Evolutionary conservation across 1,140 invertebrate genomes (phyloP).

Genomic region (Pomacea maculata): DNA sequence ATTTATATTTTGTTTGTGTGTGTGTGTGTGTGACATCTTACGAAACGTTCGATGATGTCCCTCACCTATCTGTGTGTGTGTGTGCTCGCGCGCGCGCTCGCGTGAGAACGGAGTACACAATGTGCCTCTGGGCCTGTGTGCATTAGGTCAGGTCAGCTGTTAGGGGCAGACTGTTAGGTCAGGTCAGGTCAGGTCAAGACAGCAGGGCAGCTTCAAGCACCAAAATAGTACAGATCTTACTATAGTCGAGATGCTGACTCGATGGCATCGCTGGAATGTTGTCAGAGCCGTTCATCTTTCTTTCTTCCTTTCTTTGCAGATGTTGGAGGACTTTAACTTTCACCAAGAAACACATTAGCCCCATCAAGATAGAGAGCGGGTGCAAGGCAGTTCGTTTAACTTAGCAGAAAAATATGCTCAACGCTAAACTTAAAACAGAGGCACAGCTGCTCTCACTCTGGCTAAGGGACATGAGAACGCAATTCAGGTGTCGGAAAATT

Average conservation of each 20-base stretch:
- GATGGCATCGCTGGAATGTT: too few species aligned
- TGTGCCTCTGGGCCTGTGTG: conserved; percentile 11
- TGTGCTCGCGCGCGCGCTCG: conserved; percentile 8
- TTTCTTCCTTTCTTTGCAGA: too few species aligned
- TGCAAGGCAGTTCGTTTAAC: background rate
- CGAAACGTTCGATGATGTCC: background rate
- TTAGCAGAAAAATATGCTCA: background rate
- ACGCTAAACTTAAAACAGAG: background rate
- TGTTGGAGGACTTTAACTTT: too few species aligned
- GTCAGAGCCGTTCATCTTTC: too few species aligned
- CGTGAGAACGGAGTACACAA: background rate
- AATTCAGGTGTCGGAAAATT: conserved; percentile 4
- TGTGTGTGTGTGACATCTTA: too few species aligned
- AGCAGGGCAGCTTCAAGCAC: background rate
- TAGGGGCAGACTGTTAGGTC: background rate
- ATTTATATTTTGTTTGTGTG: too few species aligned
- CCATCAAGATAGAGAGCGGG: background rate
- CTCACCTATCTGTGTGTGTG: conserved; percentile 11
- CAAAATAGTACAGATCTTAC: background rate
- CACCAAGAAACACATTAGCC: too few species aligned
- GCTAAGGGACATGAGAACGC: background rate
- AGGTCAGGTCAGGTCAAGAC: too few species aligned
- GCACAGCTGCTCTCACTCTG: background rate
- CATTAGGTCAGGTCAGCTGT: background rate
- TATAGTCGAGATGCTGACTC: too few species aligned